A percentile compares a stretch with the other conserved stretches of the same genome.
phyloP scores from a whole-genome alignment of 2,888 invertebrate species.

The Nephrocerus scutellatus region DNA sequence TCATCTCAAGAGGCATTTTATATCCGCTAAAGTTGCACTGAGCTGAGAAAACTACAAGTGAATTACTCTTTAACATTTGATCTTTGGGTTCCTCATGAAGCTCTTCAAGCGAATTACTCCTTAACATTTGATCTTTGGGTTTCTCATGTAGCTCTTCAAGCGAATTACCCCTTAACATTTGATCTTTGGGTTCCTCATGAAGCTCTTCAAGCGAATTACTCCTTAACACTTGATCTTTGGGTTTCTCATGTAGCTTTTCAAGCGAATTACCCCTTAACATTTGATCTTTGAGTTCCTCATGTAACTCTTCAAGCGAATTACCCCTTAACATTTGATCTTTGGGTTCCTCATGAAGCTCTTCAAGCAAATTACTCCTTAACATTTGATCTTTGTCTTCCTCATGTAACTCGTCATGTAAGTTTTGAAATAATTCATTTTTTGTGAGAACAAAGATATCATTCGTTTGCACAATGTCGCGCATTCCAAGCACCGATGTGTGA shows the following conservation, averaged over 20 bases:
- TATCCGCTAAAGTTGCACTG: constrained; percentile 92
- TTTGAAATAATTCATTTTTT: constrained; percentile 53
- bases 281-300: no score
- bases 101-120: constrained; percentile 21
- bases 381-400: no score
- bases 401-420: constrained; percentile 28
- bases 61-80: constrained; percentile 48
- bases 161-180: no score
- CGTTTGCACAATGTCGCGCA: constrained; percentile 70
- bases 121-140: not conserved
- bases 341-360: no score
- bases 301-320: constrained; percentile 30
- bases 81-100: no score
- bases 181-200: no score
- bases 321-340: no score
- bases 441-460: constrained; percentile 54
- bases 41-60: constrained; percentile 79
- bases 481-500: constrained; percentile 92
- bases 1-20: constrained; percentile 76
- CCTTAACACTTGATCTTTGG: not conserved
- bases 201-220: constrained; percentile 21
- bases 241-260: no score
- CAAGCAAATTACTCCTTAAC: no score
- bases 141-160: no score
- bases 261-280: no score